Evolutionary conservation across 1,140 invertebrate species (phyloP).

Genomic region (Uloborus diversus): DNA sequence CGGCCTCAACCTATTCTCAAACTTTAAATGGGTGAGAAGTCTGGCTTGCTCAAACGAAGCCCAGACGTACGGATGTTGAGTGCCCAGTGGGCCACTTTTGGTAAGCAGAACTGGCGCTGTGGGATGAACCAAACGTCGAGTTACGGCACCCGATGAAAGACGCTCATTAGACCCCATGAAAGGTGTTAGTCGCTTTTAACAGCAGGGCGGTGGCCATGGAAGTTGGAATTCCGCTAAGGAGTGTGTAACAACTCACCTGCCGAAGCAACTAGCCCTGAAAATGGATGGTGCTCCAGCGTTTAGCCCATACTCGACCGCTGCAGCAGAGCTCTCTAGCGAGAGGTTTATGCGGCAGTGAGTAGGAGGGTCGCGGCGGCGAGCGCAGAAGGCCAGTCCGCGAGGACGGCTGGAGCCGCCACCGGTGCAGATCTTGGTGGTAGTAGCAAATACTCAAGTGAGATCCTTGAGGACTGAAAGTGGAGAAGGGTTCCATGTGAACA

Average conservation of each 20-base stretch:
- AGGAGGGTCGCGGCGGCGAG: constrained; percentile 78
- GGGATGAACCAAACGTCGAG: too few species aligned
- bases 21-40: constrained; percentile 86
- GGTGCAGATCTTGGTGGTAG: constrained; percentile 80
- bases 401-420: constrained; percentile 73
- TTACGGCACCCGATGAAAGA: constrained; percentile 66
- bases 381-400: constrained; percentile 71
- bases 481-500: constrained; percentile 79
- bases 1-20: constrained; percentile 86
- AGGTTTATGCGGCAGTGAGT: constrained; percentile 73
- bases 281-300: constrained; percentile 86
- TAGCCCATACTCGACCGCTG: constrained; percentile 70
- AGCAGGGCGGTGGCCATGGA: constrained; percentile 91
- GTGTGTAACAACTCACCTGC: constrained; percentile 90
- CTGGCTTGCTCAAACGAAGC: constrained; percentile 76
- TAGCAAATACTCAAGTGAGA: constrained; percentile 6
- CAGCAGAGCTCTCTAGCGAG: constrained; percentile 54
- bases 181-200: too few species aligned
- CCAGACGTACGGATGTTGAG: constrained; percentile 68
- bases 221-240: constrained; percentile 87
- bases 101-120: constrained; percentile 93
- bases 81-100: constrained; percentile 87
- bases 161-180: constrained; percentile 82
- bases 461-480: not conserved
- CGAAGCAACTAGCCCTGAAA: constrained; percentile 89